Evolutionary conservation across 1,140 invertebrate genomes (phyloP).

Genomic region (Ectropis grisescens): DNA sequence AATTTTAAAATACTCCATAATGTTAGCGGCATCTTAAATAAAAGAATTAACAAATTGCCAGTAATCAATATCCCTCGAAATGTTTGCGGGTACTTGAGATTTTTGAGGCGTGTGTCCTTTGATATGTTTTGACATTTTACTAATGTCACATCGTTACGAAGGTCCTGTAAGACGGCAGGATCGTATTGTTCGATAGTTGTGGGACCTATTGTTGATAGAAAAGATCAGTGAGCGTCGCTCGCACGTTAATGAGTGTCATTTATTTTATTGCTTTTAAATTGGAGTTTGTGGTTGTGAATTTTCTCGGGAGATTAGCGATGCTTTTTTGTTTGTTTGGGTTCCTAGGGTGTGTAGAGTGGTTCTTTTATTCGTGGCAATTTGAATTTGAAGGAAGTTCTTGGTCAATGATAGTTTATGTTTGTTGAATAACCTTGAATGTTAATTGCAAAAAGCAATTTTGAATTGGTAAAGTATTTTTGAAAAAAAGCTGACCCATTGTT

Average conservation of each 20-base stretch:
- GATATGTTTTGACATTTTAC: conserved; percentile 67
- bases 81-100: conserved; percentile 30
- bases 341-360: too few relatives aligned
- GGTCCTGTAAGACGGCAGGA: conserved; percentile 37
- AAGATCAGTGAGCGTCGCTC: too few relatives aligned
- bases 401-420: too few relatives aligned
- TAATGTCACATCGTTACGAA: conserved; percentile 56
- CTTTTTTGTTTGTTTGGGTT: conserved; percentile 7
- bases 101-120: conserved; percentile 40
- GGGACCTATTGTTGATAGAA: conserved; percentile 32
- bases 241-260: conserved; percentile 60
- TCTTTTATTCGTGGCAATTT: conserved; percentile 1
- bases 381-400: too few relatives aligned
- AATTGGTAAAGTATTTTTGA: too few relatives aligned
- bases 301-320: conserved; percentile 40
- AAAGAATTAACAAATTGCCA: conserved; percentile 57
- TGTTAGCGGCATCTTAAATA: conserved; percentile 35
- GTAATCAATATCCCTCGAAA: conserved; percentile 48
- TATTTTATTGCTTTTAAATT: conserved; percentile 65
- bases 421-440: too few relatives aligned
- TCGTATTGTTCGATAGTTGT: conserved; percentile 24
- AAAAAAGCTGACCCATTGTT: too few relatives aligned
- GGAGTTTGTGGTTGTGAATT: conserved; percentile 46
- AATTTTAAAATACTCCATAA: conserved; percentile 26
- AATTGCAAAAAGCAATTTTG: too few relatives aligned